Evolutionary conservation across 2,113 vertebrate genomes (phyloP), one percentile per base, ranked within the genome.

Genomic region (Dipodomys ordii): DNA sequence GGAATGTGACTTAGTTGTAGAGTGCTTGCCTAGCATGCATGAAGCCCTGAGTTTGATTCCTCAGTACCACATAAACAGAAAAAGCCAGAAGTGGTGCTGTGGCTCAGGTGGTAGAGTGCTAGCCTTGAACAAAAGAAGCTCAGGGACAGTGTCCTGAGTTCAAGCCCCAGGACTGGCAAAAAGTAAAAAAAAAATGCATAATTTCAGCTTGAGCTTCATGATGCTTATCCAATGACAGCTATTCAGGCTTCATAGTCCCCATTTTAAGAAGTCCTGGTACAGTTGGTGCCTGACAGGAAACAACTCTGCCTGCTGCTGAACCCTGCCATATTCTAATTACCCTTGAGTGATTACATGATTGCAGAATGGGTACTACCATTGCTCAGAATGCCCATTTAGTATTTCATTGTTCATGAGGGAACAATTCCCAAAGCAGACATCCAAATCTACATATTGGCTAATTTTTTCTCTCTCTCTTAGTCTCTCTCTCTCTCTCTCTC

Each of bases 371-470:
- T 96, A 62, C 82, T 92, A 49, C 81, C 46, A 57, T 72, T 92
- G 95, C 93, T 91, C 68, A 90, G 79, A 95, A 94, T 79, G 90
- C 90, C 60, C 69, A 82, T 87, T 95, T 95, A 97, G 84, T 73
- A 84, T 92, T 94, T 88, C 91, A 91, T 91, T 95, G 88, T 95
- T 95, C 95, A 92, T 10, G 27, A 89, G 92, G 68, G 65, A 94
- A 82, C 53, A 92, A 65, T 92, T 96, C 87, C 77, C 87, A 87
- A 30, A 79, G 44, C 73, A 94, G 32, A 95, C n/a, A 85, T 94
- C 27, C 22, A 74, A 22, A 73, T 95, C 81, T 35, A 87, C 77
- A 39, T 71, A 57, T 87, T 90, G 64, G 69, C 39, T 46, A 84
- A 73, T 57, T 18, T 57, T 57, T 13, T 57, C 3, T 57, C 53